phyloP scores from a whole-genome alignment of 2,797 vertebrate genomes.

The Argya squamiceps region DNA sequence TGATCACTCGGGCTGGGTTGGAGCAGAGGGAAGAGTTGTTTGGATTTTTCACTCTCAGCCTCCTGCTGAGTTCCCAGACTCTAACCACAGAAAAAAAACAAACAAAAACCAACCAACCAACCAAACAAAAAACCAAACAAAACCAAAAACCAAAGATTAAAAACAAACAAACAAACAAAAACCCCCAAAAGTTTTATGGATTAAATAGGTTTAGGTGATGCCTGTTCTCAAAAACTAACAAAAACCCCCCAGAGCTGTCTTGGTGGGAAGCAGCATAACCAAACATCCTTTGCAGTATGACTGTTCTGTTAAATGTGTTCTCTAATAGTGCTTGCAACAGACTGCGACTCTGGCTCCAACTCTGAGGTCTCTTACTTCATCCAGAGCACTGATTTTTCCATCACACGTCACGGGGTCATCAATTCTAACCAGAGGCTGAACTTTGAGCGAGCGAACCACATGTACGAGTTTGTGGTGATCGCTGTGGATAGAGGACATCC shows the following conservation, averaged over 20 bases:
- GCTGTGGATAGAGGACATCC: slow-evolving; percentile 85
- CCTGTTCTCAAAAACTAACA: neutral
- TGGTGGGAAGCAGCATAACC: neutral
- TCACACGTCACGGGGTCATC: slow-evolving; percentile 82
- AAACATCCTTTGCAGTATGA: neutral
- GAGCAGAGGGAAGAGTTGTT: neutral
- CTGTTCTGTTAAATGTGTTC: neutral
- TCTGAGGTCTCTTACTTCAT: slow-evolving; percentile 86
- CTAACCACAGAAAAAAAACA: neutral
- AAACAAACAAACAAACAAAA: no score
- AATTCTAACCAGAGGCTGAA: slow-evolving; percentile 83
- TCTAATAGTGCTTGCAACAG: slow-evolving; percentile 80
- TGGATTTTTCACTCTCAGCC: neutral
- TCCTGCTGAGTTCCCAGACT: neutral
- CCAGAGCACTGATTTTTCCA: slow-evolving; percentile 84
- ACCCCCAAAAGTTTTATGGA: neutral
- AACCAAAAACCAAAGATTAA: no score
- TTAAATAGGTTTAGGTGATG: neutral
- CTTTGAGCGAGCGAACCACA: slow-evolving; percentile 86
- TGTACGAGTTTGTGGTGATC: slow-evolving; percentile 89
- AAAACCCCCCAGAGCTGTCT: neutral
- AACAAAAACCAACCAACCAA: no score
- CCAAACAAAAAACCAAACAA: neutral
- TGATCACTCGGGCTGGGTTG: fast-evolving
- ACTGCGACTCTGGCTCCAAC: slow-evolving; percentile 88